Evolutionary conservation across 1,140 invertebrate species (phyloP), one percentile per base, ranked within the genome.

Genomic region (Drosophila kepulauana): DNA sequence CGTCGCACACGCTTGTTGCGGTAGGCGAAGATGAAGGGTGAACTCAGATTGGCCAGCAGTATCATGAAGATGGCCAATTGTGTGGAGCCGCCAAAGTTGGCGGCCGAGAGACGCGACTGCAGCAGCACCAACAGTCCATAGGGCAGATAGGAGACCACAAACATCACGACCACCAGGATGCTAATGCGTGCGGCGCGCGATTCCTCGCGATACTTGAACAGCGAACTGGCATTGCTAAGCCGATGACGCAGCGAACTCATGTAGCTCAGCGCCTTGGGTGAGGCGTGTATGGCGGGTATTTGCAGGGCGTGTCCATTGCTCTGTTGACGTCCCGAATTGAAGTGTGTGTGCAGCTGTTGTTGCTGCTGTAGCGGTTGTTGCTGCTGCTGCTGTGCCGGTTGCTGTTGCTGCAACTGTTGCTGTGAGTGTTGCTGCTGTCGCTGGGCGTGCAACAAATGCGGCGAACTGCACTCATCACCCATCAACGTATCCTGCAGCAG

Each of bases 191-290:
- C 97, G 0, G 97, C 96, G 68, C 97, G 94, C 33, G 96, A 95
- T 92, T 97, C 97, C 92, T 97, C 96, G 16, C 96, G 94, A 89
- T 97, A 97, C 63, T 95, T 94, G 91, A 97, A 97, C 63, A 97
- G 93, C 13, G 96, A 96, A n/a, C 96, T 96, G 8, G 96, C 97
- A 87, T 97, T 97, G 64, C 96, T 97, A 46, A 97, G 96, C 7
- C 96, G 93, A 90, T 96, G 95, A 43, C 95, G 95, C 58, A 97
- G 93, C 5, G 95, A 95, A 57, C 95, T 96, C 75, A 97, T 96
- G 78, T 95, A 95, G 68, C 92, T 91, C 11, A 92, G 70, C 0
- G 91, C 89, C 72, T 92, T 92, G 8, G 92, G 91, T 1, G 92
- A 92, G 67, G 82, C 82, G 25, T 92, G 89, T 16, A 92, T 91